Evolutionary conservation across 2,888 invertebrate species (phyloP).

Genomic region (Tenthredo amoena): DNA sequence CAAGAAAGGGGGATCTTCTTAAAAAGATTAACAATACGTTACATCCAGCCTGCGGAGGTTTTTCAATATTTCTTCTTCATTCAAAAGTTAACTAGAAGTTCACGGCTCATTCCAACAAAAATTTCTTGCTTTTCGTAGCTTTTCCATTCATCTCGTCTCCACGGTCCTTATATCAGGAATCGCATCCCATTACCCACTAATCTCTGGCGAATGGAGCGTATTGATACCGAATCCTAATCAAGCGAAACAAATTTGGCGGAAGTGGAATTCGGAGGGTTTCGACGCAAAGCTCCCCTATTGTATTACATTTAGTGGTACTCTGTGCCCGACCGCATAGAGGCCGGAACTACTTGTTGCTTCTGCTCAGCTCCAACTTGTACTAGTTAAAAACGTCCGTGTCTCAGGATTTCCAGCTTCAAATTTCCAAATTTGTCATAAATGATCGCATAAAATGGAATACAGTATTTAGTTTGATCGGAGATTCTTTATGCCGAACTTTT

Average conservation of each 20-base stretch:
- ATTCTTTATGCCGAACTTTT: background rate
- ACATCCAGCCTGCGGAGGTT: background rate
- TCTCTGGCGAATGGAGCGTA: background rate
- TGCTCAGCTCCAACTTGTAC: background rate
- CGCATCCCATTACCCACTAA: background rate
- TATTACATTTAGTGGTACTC: background rate
- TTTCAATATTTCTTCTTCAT: background rate
- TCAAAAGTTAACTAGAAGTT: background rate
- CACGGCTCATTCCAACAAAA: background rate
- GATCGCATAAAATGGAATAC: background rate
- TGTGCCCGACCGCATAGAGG: background rate
- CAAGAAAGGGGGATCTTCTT: background rate
- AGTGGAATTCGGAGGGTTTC: background rate
- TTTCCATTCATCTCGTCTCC: background rate
- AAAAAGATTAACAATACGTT: background rate
- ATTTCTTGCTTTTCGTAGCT: background rate
- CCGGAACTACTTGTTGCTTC: conserved; percentile 46
- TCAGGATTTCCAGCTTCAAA: background rate
- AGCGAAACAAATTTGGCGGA: background rate
- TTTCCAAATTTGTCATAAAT: background rate
- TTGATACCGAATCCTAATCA: background rate
- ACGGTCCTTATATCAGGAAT: background rate
- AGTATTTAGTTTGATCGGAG: background rate
- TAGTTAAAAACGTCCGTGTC: background rate
- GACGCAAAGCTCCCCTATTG: background rate